Evolutionary conservation across 2,888 invertebrate species (phyloP).

Genomic region (Melitaea athalia): DNA sequence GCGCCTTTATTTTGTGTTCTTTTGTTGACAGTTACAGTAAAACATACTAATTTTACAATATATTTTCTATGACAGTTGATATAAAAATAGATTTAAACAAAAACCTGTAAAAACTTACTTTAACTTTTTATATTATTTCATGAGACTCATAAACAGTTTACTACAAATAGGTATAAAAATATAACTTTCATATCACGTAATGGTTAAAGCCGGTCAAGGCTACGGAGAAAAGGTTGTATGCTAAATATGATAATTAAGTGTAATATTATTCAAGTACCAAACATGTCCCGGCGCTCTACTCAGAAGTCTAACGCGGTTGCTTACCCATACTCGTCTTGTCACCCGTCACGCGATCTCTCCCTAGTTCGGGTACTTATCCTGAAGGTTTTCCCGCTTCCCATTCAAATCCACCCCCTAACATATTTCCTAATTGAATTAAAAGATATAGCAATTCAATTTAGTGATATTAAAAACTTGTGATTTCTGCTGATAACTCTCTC

Average conservation of each 20-base stretch:
- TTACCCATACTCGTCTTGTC: slow-evolving; percentile 75
- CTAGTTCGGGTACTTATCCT: slow-evolving; percentile 32
- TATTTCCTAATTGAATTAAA: slow-evolving; percentile 45
- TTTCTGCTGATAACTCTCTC: slow-evolving; percentile 1
- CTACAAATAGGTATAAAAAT: neutral
- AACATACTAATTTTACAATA: too few species aligned
- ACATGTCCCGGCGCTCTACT: slow-evolving; percentile 42
- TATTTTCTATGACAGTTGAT: too few species aligned
- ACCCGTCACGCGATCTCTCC: slow-evolving; percentile 64
- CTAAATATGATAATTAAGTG: neutral
- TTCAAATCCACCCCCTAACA: slow-evolving; percentile 33
- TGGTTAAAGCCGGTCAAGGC: slow-evolving; percentile 23
- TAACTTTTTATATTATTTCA: too few species aligned
- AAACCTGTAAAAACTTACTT: too few species aligned
- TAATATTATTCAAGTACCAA: slow-evolving; percentile 54
- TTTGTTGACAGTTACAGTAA: too few species aligned
- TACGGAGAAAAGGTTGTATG: neutral
- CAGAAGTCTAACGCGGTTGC: slow-evolving; percentile 57
- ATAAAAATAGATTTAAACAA: too few species aligned
- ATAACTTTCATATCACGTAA: slow-evolving; percentile 52
- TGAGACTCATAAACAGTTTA: too few species aligned
- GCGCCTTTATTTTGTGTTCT: too few species aligned
- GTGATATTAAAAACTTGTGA: slow-evolving; percentile 22
- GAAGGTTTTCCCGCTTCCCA: slow-evolving; percentile 37
- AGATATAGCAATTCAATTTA: slow-evolving; percentile 32